A percentile compares a stretch with the other conserved stretches of the same genome.
Conservation (phyloP, 2,113 vertebrate genomes). For the Dicentrarchus labrax region DNA sequence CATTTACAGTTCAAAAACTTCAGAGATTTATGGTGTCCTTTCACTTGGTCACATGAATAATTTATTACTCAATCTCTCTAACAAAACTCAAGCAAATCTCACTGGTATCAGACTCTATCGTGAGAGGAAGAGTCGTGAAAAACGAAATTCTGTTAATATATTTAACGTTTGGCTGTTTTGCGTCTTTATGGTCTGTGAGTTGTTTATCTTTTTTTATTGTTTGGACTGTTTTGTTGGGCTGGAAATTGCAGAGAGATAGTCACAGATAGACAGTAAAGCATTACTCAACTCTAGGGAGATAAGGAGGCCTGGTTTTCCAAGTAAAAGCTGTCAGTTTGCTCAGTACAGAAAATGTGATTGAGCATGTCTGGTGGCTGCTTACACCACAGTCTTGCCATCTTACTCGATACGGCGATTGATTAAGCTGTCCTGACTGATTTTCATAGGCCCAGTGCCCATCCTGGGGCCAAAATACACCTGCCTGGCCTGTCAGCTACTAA, state of each 20-base stretch:
- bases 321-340: slow-evolving; percentile 49
- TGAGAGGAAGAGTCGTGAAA: neutral
- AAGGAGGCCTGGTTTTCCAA: slow-evolving; percentile 32
- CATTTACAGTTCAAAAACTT: slow-evolving; percentile 59
- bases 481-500: slow-evolving; percentile 71
- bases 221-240: neutral
- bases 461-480: slow-evolving; percentile 61
- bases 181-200: neutral
- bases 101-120: slow-evolving; percentile 9
- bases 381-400: slow-evolving; percentile 18
- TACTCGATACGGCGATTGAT: slow-evolving; percentile 68
- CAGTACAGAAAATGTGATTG: slow-evolving; percentile 41
- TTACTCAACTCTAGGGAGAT: slow-evolving; percentile 35
- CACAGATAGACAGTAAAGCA: slow-evolving; percentile 20
- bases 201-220: neutral
- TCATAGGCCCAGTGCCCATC: slow-evolving; percentile 43
- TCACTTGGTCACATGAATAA: slow-evolving; percentile 63
- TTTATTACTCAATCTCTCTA: slow-evolving; percentile 64
- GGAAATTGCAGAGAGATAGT: slow-evolving; percentile 9
- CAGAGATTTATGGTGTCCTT: slow-evolving; percentile 60
- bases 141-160: slow-evolving; percentile 17
- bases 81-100: slow-evolving; percentile 25
- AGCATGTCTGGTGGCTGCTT: slow-evolving; percentile 58
- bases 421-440: slow-evolving; percentile 64
- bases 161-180: slow-evolving; percentile 7